Conservation (phyloP, 2,888 invertebrate genomes). For the Caenorhabditis imperialis region DNA sequence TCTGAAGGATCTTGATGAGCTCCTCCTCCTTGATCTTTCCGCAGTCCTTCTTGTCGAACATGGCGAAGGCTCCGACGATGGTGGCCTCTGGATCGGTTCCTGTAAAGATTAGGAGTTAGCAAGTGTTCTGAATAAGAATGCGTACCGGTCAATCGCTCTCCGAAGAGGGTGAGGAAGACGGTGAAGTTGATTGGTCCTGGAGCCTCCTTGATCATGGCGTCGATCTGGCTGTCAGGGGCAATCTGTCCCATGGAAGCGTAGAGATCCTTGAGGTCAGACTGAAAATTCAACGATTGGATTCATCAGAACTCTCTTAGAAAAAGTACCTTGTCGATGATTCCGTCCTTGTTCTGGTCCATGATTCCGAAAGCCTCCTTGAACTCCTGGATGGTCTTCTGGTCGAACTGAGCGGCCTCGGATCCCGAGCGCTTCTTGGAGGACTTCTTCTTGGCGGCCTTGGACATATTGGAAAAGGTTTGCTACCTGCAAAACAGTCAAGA, state of each 20-base stretch:
- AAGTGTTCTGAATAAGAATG: background rate
- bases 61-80: constrained; percentile 80
- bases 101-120: constrained; percentile 58
- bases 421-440: constrained; percentile 79
- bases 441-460: constrained; percentile 73
- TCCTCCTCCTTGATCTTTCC: constrained; percentile 80
- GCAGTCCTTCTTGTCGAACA: constrained; percentile 80
- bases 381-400: constrained; percentile 81
- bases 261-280: constrained; percentile 81
- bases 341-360: constrained; percentile 81
- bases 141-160: constrained; percentile 77
- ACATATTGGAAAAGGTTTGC: constrained; percentile 50
- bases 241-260: constrained; percentile 80
- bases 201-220: constrained; percentile 78
- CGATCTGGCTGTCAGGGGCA: constrained; percentile 76
- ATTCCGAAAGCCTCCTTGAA: constrained; percentile 82
- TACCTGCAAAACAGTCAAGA: constrained; percentile 30
- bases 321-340: constrained; percentile 64
- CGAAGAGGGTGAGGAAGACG: constrained; percentile 78
- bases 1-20: constrained; percentile 76
- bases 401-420: constrained; percentile 81
- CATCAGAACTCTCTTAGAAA: background rate
- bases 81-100: constrained; percentile 81
- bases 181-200: constrained; percentile 78
- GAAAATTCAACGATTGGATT: constrained; percentile 18